These are phyloP conservation scores for Anthopleura sola DNA, from an alignment of 64 coral and sea anemone species.

Conservation along the genomic window DNA sequence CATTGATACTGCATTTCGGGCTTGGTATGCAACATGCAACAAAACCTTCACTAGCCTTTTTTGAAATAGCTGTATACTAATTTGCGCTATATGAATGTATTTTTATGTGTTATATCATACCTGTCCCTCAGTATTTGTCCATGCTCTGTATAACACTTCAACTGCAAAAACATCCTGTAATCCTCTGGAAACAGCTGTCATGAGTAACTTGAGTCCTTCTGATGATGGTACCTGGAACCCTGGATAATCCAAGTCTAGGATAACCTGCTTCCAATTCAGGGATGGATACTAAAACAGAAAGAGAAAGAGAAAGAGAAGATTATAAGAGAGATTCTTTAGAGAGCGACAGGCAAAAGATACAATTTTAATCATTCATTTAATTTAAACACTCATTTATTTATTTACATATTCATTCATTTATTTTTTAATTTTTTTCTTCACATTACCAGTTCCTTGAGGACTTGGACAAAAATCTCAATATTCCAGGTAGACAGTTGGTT, in stretches of 20 bases:
- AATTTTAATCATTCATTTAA: no score
- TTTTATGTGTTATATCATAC: no score
- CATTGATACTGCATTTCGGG: no score
- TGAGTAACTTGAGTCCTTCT: constrained; percentile 76
- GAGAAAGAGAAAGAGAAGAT: not conserved
- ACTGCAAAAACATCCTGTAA: constrained; percentile 87
- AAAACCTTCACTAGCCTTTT: no score
- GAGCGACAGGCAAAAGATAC: no score
- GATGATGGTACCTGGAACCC: constrained; percentile 67
- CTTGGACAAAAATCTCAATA: constrained; percentile 92
- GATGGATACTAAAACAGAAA: constrained; percentile 47
- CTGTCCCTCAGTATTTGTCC: constrained; percentile 94
- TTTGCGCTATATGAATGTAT: no score
- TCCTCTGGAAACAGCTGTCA: constrained; percentile 64
- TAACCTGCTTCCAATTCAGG: constrained; percentile 77
- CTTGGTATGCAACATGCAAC: no score
- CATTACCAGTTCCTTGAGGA: constrained; percentile 76
- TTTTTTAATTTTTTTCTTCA: no score
- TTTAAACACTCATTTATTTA: no score
- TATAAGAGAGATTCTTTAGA: no score
- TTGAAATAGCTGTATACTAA: no score
- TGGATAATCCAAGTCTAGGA: constrained; percentile 83
- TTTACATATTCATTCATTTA: no score
- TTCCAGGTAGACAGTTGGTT: constrained; percentile 66
- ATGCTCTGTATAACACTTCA: constrained; percentile 75